A percentile compares a stretch with the other conserved stretches of the same genome.
Conservation (phyloP, 2,888 invertebrate species). For the Panzeria rudis region DNA sequence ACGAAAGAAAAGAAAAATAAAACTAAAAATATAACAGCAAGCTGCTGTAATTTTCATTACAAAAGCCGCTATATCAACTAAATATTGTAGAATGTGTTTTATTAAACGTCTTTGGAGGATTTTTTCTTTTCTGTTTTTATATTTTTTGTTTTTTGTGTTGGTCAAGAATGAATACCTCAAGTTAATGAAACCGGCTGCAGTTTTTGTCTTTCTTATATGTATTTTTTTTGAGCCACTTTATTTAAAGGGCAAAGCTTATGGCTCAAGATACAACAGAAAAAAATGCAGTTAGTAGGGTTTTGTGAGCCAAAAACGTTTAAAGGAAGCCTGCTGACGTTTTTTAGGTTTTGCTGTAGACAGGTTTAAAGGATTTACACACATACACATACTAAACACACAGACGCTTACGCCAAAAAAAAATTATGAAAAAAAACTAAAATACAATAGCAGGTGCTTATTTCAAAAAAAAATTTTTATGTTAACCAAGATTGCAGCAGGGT, state of each 20-base stretch:
- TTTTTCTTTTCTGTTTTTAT: constrained; percentile 8
- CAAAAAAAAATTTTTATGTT: constrained; percentile 42
- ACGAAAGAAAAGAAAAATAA: constrained; percentile 19
- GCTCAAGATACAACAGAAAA: constrained; percentile 58
- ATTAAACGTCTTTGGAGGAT: constrained; percentile 63
- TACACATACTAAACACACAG: constrained; percentile 29
- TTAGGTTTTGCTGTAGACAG: constrained; percentile 56
- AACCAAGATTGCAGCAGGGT: constrained; percentile 72
- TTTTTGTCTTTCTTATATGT: constrained; percentile 42
- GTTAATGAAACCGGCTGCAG: constrained; percentile 71
- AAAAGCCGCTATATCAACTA: constrained; percentile 67
- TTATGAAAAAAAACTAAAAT: constrained; percentile 40
- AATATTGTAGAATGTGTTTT: constrained; percentile 70
- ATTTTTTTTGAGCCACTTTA: constrained; percentile 66
- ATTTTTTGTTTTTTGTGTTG: constrained; percentile 5
- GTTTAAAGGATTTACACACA: constrained; percentile 72
- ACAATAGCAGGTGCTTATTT: constrained; percentile 71
- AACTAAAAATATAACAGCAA: constrained; percentile 61
- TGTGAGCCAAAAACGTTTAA: constrained; percentile 59
- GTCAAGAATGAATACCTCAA: constrained; percentile 64
- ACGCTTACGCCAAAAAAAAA: constrained; percentile 27
- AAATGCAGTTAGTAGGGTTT: constrained; percentile 70
- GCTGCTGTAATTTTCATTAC: constrained; percentile 73
- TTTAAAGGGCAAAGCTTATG: constrained; percentile 63
- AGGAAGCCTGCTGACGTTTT: constrained; percentile 70